Conservation (phyloP, 2,113 vertebrate genomes). For the Gavialis gangeticus region DNA sequence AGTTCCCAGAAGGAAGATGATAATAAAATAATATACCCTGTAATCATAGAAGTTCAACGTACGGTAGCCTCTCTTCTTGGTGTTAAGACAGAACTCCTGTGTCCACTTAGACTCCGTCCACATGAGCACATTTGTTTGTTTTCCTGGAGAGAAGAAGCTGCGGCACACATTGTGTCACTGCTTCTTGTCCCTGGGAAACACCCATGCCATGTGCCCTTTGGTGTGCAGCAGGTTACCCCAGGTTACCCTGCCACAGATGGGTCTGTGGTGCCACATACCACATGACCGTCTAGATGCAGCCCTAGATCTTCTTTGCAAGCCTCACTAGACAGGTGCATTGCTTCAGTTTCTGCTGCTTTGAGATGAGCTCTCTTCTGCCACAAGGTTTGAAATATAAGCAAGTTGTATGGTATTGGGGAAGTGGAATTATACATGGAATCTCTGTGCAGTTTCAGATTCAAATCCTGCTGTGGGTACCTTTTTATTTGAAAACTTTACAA, state of each 20-base stretch:
- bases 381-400: not conserved
- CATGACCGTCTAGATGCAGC: too few species aligned
- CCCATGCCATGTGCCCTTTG: too few species aligned
- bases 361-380: not conserved
- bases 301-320: not conserved
- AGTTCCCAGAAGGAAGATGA: too few species aligned
- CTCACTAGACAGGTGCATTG: not conserved
- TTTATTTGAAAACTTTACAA: too few species aligned
- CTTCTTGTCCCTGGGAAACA: too few species aligned
- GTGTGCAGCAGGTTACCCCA: too few species aligned
- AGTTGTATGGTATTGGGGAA: not conserved
- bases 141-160: too few species aligned
- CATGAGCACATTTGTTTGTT: too few species aligned
- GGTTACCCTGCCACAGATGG: too few species aligned
- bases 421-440: not conserved
- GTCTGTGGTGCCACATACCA: too few species aligned
- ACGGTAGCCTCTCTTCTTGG: not conserved
- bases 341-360: not conserved
- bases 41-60: not conserved
- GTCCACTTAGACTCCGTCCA: not conserved
- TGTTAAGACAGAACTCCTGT: not conserved
- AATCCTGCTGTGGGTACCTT: not conserved
- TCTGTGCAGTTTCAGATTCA: not conserved
- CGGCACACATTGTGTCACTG: too few species aligned
- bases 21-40: not conserved